phyloP scores from a whole-genome alignment of 2,797 vertebrate species.

The Propithecus deckenii region DNA sequence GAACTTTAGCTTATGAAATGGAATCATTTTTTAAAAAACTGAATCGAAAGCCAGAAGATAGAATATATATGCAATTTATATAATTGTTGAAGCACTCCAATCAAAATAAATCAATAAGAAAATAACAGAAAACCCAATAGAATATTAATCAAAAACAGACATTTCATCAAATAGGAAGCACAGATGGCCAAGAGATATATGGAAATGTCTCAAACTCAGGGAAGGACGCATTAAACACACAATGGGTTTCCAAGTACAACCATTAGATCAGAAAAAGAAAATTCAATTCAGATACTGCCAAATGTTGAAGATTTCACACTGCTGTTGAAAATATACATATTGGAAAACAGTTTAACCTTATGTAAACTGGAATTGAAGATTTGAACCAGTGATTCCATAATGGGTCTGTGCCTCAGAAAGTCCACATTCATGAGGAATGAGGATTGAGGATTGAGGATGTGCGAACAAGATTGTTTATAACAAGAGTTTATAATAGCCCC shows the following conservation, averaged over 20 bases:
- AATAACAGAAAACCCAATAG: accelerated
- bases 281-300: too few species aligned
- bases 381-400: not conserved
- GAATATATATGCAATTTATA: not conserved
- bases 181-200: accelerated
- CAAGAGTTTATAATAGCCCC: accelerated
- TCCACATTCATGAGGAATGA: accelerated
- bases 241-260: accelerated
- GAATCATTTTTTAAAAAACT: not conserved
- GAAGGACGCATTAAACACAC: not conserved
- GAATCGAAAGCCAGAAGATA: not conserved
- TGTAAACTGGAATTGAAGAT: not conserved
- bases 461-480: not conserved
- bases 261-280: not conserved
- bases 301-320: not conserved
- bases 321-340: not conserved
- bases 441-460: too few species aligned
- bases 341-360: not conserved
- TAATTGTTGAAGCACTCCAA: not conserved
- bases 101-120: not conserved
- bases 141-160: not conserved
- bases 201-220: not conserved
- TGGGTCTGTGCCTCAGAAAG: accelerated
- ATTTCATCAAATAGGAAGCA: not conserved
- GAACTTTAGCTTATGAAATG: not conserved